These are phyloP conservation scores for Tetranychus truncatus DNA, from an alignment of 2,888 invertebrate species.

Conservation along the genomic window DNA sequence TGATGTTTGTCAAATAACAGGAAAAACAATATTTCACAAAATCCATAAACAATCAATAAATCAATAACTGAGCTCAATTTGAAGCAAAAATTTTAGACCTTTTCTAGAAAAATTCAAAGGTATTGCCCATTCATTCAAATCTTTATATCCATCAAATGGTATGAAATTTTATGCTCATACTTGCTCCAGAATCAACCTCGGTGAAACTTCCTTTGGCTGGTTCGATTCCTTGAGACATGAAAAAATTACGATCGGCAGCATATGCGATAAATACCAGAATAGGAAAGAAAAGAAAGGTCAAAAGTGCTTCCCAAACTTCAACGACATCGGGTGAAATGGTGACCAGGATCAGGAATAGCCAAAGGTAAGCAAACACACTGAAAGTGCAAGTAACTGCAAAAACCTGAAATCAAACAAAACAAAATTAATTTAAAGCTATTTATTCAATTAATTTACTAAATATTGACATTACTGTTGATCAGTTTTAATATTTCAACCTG, in stretches of 20 bases:
- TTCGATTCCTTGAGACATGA: background rate
- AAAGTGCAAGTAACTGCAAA: constrained; percentile 36
- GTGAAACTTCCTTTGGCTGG: background rate
- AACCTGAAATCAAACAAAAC: constrained; percentile 29
- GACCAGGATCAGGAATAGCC: constrained; percentile 40
- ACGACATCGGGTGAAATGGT: constrained; percentile 34
- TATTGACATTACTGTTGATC: too few relatives aligned
- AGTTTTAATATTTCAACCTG: too few relatives aligned
- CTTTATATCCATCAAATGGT: too few relatives aligned
- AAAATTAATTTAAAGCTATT: too few relatives aligned
- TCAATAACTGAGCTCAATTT: too few relatives aligned
- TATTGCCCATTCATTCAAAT: too few relatives aligned
- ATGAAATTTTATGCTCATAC: background rate
- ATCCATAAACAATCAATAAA: too few relatives aligned
- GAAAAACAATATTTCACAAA: too few relatives aligned
- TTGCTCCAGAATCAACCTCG: background rate
- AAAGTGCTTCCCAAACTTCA: constrained; percentile 42
- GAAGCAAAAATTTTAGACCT: too few relatives aligned
- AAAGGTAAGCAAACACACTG: constrained; percentile 41
- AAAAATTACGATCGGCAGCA: constrained; percentile 37
- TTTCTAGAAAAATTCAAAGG: too few relatives aligned
- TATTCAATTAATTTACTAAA: too few relatives aligned
- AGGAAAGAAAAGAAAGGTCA: constrained; percentile 42
- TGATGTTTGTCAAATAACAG: too few relatives aligned
- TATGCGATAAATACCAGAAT: constrained; percentile 40